Evolutionary conservation across 1,140 invertebrate genomes (phyloP).

Genomic region (Drosophila varians): DNA sequence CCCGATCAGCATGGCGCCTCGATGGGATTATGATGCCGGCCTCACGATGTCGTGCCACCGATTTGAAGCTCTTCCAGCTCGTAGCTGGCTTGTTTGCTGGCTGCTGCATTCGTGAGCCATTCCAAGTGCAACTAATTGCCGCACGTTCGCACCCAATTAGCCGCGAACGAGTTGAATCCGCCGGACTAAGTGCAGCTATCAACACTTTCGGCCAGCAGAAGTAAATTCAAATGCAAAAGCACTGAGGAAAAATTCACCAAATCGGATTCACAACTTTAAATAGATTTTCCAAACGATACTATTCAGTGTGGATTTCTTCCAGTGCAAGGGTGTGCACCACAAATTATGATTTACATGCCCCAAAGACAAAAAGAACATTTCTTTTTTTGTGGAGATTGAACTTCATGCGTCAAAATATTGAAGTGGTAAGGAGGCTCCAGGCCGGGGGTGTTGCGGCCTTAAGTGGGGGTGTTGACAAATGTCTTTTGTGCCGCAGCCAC

Average conservation of each 20-base stretch:
- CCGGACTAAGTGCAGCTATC: conserved; percentile 73
- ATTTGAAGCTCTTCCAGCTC: conserved; percentile 18
- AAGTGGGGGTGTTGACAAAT: conserved; percentile 80
- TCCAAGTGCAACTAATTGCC: conserved; percentile 77
- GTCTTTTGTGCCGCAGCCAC: conserved; percentile 60
- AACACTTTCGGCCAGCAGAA: conserved; percentile 55
- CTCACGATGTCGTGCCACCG: conserved; percentile 51
- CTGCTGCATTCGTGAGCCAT: conserved; percentile 57
- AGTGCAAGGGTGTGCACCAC: conserved; percentile 6
- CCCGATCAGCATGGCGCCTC: conserved; percentile 69
- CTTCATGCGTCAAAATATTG: conserved; percentile 76
- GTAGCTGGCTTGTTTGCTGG: conserved; percentile 7
- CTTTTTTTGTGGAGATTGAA: conserved; percentile 50
- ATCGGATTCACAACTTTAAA: no score
- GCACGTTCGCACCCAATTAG: conserved; percentile 81
- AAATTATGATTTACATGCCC: conserved; percentile 65
- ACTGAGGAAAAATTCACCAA: conserved; percentile 3
- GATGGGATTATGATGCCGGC: conserved; percentile 60
- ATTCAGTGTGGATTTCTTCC: not conserved
- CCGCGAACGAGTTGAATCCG: conserved; percentile 62
- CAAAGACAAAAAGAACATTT: conserved; percentile 13
- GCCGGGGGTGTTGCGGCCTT: conserved; percentile 28
- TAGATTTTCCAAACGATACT: no score
- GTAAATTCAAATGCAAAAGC: conserved; percentile 24
- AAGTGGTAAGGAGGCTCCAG: conserved; percentile 6